Evolutionary conservation across 1,140 invertebrate species (phyloP), one percentile per base, ranked within the genome.

Genomic region (Ladona fulva): DNA sequence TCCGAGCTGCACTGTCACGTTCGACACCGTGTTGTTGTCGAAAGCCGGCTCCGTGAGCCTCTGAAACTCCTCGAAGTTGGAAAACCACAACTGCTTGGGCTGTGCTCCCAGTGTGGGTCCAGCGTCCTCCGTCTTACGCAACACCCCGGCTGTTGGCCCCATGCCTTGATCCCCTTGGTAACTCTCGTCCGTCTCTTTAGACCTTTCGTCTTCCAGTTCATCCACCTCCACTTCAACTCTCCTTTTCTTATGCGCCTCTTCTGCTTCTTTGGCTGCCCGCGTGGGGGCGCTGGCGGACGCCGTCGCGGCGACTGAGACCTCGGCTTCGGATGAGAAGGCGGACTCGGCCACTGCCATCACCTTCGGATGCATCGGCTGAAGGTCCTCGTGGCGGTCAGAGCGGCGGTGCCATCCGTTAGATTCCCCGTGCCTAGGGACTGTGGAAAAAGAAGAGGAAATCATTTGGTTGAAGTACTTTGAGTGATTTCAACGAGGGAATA

Each of bases 1-100:
- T 22, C 93, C 94, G 24, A 95, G 85, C 82, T 95, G 93, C 12
- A 93, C 93, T 5, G 93, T 95, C 76, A 94, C 89, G 83, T 95
- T 95, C 79, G 88, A 89, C 44, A 90, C 87, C 19, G 91, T 92
- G 80, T 91, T 91, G 84, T 92, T 92, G 82, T 91, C 88, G 81
- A 80, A 88, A 80, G 80, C 86, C 84, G 79, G 80, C 77, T 83
- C 81, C 19, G 80, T 80, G 59, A 82, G 81, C 66, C 80, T 75
- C 76, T 82, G 81, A 7, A 82, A 76, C 74, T 82, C 81, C 44
- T 90, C 89, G 81, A 89, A 85, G 81, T 89, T 89, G 79, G 87
- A 88, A 83, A 89, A 89, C 89, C 89, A 90, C 78, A 90, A 84
- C 52, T 66, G 52, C n/a, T 66, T 66, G 14, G 52, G 52, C 52